Conservation (phyloP, 2,113 vertebrate genomes). For the Panthera leo region DNA sequence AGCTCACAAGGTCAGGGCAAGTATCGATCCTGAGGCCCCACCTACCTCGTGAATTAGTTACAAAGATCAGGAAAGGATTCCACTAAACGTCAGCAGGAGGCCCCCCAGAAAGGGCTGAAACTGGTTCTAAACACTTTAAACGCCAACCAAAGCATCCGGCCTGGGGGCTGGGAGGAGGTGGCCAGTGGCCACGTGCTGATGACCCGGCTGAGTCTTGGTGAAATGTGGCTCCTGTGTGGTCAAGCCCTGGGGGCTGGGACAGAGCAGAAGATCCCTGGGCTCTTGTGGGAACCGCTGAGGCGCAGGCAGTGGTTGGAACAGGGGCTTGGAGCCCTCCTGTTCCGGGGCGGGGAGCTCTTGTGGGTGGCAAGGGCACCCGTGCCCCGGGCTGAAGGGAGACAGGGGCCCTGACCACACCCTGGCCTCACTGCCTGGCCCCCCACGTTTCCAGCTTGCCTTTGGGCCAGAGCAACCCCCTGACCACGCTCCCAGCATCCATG, state of each 20-base stretch:
- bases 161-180: accelerated
- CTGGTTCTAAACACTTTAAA: neutral
- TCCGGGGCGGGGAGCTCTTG: neutral
- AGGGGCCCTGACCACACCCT: accelerated
- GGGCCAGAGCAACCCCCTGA: neutral
- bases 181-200: accelerated
- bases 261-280: too few relatives aligned
- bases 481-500: neutral
- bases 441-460: neutral
- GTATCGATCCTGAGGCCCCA: neutral
- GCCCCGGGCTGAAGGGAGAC: neutral
- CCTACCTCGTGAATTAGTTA: neutral
- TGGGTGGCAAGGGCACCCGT: accelerated
- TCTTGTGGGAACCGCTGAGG: neutral
- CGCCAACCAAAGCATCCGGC: neutral
- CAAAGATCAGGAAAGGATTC: neutral
- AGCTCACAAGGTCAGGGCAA: neutral
- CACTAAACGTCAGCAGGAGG: neutral
- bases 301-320: neutral
- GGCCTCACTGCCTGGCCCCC: neutral
- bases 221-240: neutral
- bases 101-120: neutral
- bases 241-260: neutral
- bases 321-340: neutral
- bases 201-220: neutral